These are phyloP conservation scores for Pseudomugil tenellus DNA, from an alignment of 2,797 vertebrate species.

Conservation along the genomic window DNA sequence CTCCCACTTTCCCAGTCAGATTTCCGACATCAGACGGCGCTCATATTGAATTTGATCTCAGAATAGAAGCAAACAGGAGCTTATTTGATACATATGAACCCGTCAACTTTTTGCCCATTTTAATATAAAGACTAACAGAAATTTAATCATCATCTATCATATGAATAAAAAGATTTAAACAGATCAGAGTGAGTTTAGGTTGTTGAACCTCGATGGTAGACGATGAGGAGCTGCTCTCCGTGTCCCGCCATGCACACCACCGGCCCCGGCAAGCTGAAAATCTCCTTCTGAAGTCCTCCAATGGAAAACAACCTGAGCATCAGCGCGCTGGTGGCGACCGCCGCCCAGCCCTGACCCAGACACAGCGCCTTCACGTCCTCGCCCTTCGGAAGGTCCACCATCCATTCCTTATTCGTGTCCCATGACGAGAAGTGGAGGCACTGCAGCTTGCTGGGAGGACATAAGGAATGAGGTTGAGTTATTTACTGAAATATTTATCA, in stretches of 20 bases:
- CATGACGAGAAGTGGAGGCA: slow-evolving; percentile 96
- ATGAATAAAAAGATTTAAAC: too few relatives aligned
- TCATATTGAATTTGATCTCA: too few relatives aligned
- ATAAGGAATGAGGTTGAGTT: neutral
- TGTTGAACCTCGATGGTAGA: slow-evolving; percentile 89
- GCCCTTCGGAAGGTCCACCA: slow-evolving; percentile 89
- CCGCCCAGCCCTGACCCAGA: slow-evolving; percentile 92
- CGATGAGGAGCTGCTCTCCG: slow-evolving; percentile 90
- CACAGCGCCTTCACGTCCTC: slow-evolving; percentile 90
- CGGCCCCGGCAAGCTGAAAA: slow-evolving; percentile 91
- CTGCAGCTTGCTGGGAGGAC: slow-evolving; percentile 88
- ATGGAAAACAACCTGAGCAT: slow-evolving; percentile 89
- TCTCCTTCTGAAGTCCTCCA: slow-evolving; percentile 91
- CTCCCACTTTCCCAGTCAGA: too few relatives aligned
- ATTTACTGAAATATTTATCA: rapidly evolving
- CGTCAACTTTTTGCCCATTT: too few relatives aligned
- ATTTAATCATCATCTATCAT: too few relatives aligned
- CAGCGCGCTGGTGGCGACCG: slow-evolving; percentile 87
- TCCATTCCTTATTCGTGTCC: slow-evolving; percentile 97
- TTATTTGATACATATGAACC: too few relatives aligned
- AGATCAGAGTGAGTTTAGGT: neutral
- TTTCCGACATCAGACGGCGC: too few relatives aligned
- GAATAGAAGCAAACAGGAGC: too few relatives aligned
- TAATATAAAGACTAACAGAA: too few relatives aligned
- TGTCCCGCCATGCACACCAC: slow-evolving; percentile 92